A percentile compares a stretch with the other conserved stretches of the same genome.
These are phyloP conservation scores for Psephotus haematonotus DNA, from an alignment of 2,113 vertebrate genomes.

Conservation along the genomic window DNA sequence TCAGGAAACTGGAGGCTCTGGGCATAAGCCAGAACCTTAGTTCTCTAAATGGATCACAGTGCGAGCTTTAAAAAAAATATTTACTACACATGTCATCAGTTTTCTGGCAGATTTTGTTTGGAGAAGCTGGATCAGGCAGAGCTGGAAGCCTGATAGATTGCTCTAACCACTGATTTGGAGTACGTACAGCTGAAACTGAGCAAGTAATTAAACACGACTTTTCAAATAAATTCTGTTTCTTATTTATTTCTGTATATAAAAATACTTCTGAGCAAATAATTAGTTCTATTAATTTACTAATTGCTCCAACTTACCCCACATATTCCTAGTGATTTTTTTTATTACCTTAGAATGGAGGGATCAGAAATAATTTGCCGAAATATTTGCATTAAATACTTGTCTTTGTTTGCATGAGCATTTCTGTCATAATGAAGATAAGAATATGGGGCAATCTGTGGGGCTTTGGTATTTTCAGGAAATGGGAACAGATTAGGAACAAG, in stretches of 20 bases:
- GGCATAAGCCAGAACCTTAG: not conserved
- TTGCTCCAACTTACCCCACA: not conserved
- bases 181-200: not conserved
- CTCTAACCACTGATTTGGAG: not conserved
- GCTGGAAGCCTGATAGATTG: not conserved
- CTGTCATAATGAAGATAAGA: not conserved
- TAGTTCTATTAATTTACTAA: constrained; percentile 5
- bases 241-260: not conserved
- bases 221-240: not conserved
- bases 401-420: not conserved
- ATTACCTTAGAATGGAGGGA: not conserved
- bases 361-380: not conserved
- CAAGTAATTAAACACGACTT: not conserved
- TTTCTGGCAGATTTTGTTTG: constrained; percentile 8
- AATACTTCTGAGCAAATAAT: not conserved
- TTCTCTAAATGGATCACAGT: not conserved
- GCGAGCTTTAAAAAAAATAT: constrained; percentile 24
- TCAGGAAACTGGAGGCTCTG: not conserved
- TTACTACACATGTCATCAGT: not conserved
- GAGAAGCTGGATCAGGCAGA: not conserved
- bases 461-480: not conserved
- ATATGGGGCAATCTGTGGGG: not conserved
- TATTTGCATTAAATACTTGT: not conserved
- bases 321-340: not conserved
- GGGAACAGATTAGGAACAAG: not conserved